Percentiles rank a stretch among this genome's conserved stretches.
Conservation (phyloP, 30 jellyfish, hydroid and myxozoan species). For the Aurelia sp. region DNA sequence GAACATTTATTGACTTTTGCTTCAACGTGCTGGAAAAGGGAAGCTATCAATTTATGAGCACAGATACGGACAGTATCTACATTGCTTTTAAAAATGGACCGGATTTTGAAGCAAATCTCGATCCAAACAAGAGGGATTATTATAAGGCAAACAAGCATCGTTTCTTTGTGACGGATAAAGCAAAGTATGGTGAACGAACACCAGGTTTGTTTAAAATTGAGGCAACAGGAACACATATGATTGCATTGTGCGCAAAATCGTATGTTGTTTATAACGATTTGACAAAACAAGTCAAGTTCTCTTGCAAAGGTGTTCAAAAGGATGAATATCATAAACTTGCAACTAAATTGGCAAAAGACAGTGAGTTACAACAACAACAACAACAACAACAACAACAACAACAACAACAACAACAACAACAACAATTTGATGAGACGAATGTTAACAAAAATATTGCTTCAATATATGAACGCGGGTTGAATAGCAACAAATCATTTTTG, state of each 20-base stretch:
- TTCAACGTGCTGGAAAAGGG: not conserved
- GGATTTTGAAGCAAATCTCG: not conserved
- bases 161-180: not conserved
- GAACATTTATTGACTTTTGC: not conserved
- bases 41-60: not conserved
- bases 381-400: too few relatives aligned
- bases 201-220: not conserved
- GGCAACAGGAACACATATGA: not conserved
- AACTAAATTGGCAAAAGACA: not conserved
- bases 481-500: not conserved
- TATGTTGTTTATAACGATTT: not conserved
- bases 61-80: constrained; percentile 8
- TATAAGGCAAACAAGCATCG: not conserved
- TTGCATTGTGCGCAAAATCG: not conserved
- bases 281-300: not conserved
- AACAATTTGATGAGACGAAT: not conserved
- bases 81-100: not conserved
- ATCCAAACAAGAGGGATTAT: not conserved
- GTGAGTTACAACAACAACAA: too few relatives aligned
- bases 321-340: not conserved
- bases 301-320: not conserved
- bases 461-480: not conserved
- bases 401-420: too few relatives aligned
- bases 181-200: not conserved
- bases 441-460: not conserved